Evolutionary conservation across 1,140 invertebrate species (phyloP).

Genomic region (Solenopsis invicta): DNA sequence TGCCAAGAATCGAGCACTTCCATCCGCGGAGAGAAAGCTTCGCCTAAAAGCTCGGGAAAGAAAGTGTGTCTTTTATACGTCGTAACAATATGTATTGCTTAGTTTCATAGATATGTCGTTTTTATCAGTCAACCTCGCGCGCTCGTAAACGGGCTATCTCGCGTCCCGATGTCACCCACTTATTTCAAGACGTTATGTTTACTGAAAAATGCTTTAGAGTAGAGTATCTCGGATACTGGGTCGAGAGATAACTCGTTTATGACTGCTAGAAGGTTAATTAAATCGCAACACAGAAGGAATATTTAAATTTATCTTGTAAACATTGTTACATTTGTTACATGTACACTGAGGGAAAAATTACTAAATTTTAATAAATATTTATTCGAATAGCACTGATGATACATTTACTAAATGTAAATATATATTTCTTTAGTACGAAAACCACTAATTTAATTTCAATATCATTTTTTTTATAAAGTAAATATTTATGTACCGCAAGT

Average conservation of each 20-base stretch:
- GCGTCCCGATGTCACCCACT: not conserved
- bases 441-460: too few species aligned
- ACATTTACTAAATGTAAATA: too few species aligned
- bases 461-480: too few species aligned
- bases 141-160: constrained; percentile 30
- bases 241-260: constrained; percentile 28
- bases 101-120: constrained; percentile 1
- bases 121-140: constrained; percentile 12
- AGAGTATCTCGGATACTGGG: not conserved
- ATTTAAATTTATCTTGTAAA: not conserved
- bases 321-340: too few species aligned
- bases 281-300: not conserved
- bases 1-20: not conserved
- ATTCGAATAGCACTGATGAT: too few species aligned
- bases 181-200: constrained; percentile 6
- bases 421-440: too few species aligned
- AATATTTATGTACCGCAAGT: too few species aligned
- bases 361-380: too few species aligned
- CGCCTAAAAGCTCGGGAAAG: not conserved
- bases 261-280: not conserved
- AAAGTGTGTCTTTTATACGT: not conserved
- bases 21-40: not conserved
- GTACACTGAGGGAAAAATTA: too few species aligned
- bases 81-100: not conserved
- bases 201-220: constrained; percentile 1